Evolutionary conservation across 2,797 vertebrate species (phyloP).

Genomic region (Channallabes apus): DNA sequence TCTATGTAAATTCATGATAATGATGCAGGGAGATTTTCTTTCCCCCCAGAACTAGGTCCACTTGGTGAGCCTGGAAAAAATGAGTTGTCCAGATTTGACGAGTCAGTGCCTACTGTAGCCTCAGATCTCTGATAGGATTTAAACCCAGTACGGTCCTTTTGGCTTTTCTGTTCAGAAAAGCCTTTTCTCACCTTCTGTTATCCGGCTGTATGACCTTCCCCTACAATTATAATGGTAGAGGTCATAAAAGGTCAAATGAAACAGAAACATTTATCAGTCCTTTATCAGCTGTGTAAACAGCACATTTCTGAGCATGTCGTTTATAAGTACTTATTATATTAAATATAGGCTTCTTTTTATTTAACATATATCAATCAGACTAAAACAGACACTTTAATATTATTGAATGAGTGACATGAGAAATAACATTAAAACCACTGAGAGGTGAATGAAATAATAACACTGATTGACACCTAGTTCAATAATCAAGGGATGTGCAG

Average conservation of each 20-base stretch:
- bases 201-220: neutral
- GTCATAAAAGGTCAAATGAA: neutral
- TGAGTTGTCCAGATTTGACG: neutral
- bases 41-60: neutral
- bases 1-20: constrained; percentile 11
- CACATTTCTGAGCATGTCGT: neutral
- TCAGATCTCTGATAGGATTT: neutral
- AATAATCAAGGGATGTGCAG: no score
- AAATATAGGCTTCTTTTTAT: neutral
- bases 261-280: neutral
- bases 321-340: neutral
- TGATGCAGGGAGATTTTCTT: neutral
- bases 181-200: no score
- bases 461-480: no score
- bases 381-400: neutral
- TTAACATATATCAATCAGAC: neutral
- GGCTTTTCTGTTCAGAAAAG: neutral
- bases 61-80: neutral
- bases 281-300: neutral
- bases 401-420: neutral
- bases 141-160: no score
- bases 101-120: neutral
- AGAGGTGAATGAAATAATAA: no score
- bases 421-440: no score
- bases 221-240: neutral